phyloP scores from a whole-genome alignment of 2,888 invertebrate species.

The Falcaria lacertinaria region DNA sequence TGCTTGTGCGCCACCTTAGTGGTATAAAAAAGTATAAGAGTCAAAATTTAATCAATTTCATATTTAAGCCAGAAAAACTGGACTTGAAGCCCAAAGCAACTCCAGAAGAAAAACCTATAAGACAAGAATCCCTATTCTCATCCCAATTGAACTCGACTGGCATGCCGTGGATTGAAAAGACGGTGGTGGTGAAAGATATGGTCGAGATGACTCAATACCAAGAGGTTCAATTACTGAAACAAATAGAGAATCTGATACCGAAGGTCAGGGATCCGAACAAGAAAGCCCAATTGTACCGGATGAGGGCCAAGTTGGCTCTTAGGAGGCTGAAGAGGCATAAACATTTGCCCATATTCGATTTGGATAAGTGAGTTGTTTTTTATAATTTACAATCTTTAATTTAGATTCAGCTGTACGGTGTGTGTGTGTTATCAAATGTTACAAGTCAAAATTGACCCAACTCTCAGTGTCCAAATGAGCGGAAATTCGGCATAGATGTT shows the following conservation, averaged over 20 bases:
- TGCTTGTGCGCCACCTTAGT: too few relatives aligned
- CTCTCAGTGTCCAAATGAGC: too few relatives aligned
- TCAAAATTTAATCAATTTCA: too few relatives aligned
- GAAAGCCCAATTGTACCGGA: conserved; percentile 41
- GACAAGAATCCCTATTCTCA: conserved; percentile 55
- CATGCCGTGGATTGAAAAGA: conserved; percentile 53
- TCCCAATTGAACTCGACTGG: conserved; percentile 47
- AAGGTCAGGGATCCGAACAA: conserved; percentile 48
- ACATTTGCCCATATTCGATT: conserved; percentile 63
- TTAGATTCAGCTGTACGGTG: too few relatives aligned
- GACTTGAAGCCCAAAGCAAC: conserved; percentile 20
- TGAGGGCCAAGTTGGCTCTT: conserved; percentile 57
- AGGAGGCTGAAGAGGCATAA: conserved; percentile 64
- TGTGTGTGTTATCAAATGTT: too few relatives aligned
- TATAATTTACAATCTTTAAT: too few relatives aligned
- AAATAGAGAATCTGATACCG: conserved; percentile 52
- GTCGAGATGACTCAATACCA: conserved; percentile 62
- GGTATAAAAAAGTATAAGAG: too few relatives aligned
- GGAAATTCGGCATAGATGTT: too few relatives aligned
- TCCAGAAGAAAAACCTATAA: conserved; percentile 30
- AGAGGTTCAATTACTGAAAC: conserved; percentile 66
- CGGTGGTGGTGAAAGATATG: conserved; percentile 29
- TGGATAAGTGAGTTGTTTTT: conserved; percentile 58
- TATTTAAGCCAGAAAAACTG: conserved; percentile 25
- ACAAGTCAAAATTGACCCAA: too few relatives aligned